A percentile compares a stretch with the other conserved stretches of the same genome.
phyloP scores from a whole-genome alignment of 1,140 invertebrate species.

The Drosophila burlai region DNA sequence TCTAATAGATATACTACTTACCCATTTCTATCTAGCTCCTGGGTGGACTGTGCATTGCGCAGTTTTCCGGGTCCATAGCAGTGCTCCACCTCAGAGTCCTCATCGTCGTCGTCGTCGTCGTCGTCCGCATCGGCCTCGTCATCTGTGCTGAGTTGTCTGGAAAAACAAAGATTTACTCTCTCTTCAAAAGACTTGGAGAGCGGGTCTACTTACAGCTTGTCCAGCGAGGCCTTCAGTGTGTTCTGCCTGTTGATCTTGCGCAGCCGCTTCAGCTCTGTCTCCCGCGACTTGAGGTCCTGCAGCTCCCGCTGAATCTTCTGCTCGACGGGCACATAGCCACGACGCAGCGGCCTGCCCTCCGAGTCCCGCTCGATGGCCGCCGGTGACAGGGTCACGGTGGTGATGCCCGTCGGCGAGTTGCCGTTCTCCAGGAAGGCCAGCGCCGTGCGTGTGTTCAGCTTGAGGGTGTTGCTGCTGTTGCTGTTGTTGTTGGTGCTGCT shows the following conservation, averaged over 20 bases:
- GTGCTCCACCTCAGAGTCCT: conserved; percentile 87
- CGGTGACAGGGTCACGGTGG: conserved; percentile 70
- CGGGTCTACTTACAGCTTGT: conserved; percentile 75
- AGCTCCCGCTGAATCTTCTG: conserved; percentile 92
- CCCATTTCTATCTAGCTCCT: conserved; percentile 85
- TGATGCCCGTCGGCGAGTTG: conserved; percentile 36
- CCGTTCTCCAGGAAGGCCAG: conserved; percentile 63
- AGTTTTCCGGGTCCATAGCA: conserved; percentile 86
- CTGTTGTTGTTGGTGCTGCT: not conserved
- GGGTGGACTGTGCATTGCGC: conserved; percentile 87
- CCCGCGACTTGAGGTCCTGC: conserved; percentile 90
- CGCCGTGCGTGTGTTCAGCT: conserved; percentile 64
- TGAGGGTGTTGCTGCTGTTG: conserved; percentile 53
- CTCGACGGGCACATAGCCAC: conserved; percentile 90
- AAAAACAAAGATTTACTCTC: not conserved
- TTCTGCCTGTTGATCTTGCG: conserved; percentile 85
- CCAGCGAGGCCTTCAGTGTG: conserved; percentile 85
- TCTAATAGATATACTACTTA: not conserved
- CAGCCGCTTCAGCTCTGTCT: conserved; percentile 90
- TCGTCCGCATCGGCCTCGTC: conserved; percentile 69
- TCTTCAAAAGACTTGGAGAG: too few species aligned
- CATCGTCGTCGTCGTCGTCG: conserved; percentile 76
- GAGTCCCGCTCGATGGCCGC: conserved; percentile 85
- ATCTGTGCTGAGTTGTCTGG: conserved; percentile 65
- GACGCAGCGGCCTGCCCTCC: conserved; percentile 87